These are phyloP conservation scores for Monodelphis domestica DNA, from an alignment of 2,797 vertebrate genomes.

Conservation along the genomic window DNA sequence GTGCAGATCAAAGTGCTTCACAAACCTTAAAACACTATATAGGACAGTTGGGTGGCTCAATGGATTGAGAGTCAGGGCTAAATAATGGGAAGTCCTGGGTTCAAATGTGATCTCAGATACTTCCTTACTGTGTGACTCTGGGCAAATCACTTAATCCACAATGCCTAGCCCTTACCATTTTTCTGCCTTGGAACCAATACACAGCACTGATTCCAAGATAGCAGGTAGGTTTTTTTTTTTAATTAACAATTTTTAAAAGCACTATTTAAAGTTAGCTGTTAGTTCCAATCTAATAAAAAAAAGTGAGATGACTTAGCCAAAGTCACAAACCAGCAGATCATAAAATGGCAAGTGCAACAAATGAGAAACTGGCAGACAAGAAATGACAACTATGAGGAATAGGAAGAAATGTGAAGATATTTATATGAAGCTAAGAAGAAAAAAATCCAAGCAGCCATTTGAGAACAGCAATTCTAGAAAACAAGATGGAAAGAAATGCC, in stretches of 20 bases:
- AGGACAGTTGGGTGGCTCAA: no score
- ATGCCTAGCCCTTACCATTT: no score
- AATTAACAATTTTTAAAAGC: no score
- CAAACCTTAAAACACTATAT: not conserved
- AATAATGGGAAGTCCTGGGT: no score
- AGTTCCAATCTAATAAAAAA: not conserved
- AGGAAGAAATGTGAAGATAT: not conserved
- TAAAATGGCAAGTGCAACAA: not conserved
- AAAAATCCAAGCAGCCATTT: not conserved
- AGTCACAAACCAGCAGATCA: not conserved
- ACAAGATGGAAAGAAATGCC: not conserved
- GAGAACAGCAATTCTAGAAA: not conserved
- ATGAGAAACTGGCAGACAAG: not conserved
- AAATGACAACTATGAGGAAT: not conserved
- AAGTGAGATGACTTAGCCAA: not conserved
- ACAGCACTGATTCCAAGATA: no score
- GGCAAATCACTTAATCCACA: no score
- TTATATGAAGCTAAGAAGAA: not conserved
- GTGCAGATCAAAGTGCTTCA: not conserved
- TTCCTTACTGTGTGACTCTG: no score
- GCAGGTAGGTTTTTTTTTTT: no score
- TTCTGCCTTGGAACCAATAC: no score
- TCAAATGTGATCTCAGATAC: no score
- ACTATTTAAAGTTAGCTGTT: not conserved
- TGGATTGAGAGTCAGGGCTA: no score